Percentiles rank a stretch among this genome's conserved stretches.
These are phyloP conservation scores for Eulacestoma nigropectus DNA, from an alignment of 2,113 vertebrate species.

Conservation along the genomic window DNA sequence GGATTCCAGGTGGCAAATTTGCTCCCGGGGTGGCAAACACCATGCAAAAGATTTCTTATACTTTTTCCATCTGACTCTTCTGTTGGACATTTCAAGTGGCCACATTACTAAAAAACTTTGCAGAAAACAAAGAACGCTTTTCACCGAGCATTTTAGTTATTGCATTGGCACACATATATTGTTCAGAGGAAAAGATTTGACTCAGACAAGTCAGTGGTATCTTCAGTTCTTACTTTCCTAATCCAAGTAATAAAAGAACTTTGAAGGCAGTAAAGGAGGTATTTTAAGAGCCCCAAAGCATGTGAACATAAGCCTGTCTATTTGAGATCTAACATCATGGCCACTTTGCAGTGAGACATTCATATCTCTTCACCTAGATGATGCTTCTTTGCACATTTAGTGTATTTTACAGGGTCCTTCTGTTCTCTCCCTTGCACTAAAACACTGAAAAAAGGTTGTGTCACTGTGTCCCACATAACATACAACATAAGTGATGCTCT, in stretches of 20 bases:
- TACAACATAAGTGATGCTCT: neutral
- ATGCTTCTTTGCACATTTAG: neutral
- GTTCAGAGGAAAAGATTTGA: neutral
- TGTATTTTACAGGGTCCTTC: neutral
- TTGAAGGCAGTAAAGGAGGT: neutral
- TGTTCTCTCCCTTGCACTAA: neutral
- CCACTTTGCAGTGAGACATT: neutral
- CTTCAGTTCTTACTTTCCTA: neutral
- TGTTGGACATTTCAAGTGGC: neutral
- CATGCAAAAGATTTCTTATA: neutral
- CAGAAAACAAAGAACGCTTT: neutral
- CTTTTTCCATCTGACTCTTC: neutral
- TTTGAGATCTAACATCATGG: neutral
- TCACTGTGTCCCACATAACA: neutral
- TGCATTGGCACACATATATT: neutral
- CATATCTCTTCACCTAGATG: neutral
- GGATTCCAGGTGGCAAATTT: too few species aligned
- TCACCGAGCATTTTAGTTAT: neutral
- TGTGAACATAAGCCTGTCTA: neutral
- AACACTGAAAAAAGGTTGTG: neutral
- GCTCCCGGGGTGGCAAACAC: accelerated
- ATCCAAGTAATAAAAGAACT: neutral
- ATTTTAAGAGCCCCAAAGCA: neutral
- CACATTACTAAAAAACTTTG: neutral
- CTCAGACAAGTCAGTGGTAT: neutral